Conservation (phyloP, 2,113 vertebrate genomes). For the Trochalopteron elliotii region DNA sequence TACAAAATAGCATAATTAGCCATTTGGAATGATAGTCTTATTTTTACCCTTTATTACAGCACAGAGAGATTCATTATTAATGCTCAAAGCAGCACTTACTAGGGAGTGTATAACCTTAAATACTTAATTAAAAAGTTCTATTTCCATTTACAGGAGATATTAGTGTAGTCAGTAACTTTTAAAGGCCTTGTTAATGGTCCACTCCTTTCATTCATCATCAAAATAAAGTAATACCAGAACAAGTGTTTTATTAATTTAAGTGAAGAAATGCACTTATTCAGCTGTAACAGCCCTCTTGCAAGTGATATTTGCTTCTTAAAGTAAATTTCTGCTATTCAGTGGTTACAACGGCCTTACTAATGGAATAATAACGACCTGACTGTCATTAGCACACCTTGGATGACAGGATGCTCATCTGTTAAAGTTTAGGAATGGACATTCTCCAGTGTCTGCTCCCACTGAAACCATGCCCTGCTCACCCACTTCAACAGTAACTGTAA, state of each 20-base stretch:
- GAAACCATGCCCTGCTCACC: neutral
- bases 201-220: constrained; percentile 61
- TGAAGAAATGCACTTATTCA: constrained; percentile 74
- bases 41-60: neutral
- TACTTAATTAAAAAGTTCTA: constrained; percentile 64
- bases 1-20: neutral
- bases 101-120: constrained; percentile 70
- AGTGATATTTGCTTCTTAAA: constrained; percentile 57
- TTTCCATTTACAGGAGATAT: constrained; percentile 73
- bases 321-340: constrained; percentile 58
- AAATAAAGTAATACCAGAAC: constrained; percentile 69
- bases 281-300: constrained; percentile 67
- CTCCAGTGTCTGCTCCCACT: neutral
- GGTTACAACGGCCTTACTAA: constrained; percentile 72
- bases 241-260: constrained; percentile 74
- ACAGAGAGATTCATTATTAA: constrained; percentile 57
- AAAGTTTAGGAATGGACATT: neutral
- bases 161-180: constrained; percentile 72
- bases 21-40: constrained; percentile 31
- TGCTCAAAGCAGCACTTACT: constrained; percentile 62
- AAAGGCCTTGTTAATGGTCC: constrained; percentile 74
- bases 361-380: constrained; percentile 74
- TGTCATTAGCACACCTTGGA: neutral
- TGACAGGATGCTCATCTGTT: neutral
- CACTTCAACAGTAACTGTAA: neutral